These are phyloP conservation scores for Atopsyche davidsoni DNA, from an alignment of 1,140 invertebrate species.

Conservation along the genomic window DNA sequence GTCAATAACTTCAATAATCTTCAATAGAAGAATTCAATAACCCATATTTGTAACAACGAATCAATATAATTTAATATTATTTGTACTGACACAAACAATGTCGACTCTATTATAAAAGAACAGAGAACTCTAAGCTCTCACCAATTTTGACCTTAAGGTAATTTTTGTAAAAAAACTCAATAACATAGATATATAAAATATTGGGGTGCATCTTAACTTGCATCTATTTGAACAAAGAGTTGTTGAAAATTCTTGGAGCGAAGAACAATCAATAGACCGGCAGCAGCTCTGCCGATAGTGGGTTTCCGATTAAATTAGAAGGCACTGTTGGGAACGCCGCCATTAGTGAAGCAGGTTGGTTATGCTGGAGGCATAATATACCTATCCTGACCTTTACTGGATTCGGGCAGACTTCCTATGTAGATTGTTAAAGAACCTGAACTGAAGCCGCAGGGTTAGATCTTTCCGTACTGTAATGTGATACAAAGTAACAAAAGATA, in stretches of 20 bases:
- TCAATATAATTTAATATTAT: too few species aligned
- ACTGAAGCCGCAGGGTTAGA: slow-evolving; percentile 83
- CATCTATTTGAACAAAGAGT: neutral
- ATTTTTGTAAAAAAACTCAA: too few species aligned
- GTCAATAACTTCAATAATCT: too few species aligned
- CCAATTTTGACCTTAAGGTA: too few species aligned
- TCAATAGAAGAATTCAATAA: too few species aligned
- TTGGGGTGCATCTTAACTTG: neutral
- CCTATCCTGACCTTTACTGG: slow-evolving; percentile 74
- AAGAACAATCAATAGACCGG: slow-evolving; percentile 35
- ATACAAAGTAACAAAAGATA: slow-evolving; percentile 38
- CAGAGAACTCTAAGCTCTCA: too few species aligned
- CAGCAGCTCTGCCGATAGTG: too few species aligned
- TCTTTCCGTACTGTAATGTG: slow-evolving; percentile 83
- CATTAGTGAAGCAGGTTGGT: slow-evolving; percentile 44
- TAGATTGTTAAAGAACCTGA: slow-evolving; percentile 89
- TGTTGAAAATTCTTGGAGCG: slow-evolving; percentile 5
- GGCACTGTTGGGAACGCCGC: slow-evolving; percentile 39
- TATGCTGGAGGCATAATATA: slow-evolving; percentile 62
- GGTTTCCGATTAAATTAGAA: slow-evolving; percentile 35
- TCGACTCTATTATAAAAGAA: too few species aligned
- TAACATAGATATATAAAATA: too few species aligned
- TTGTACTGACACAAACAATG: too few species aligned
- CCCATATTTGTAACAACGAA: too few species aligned
- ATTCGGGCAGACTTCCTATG: slow-evolving; percentile 77